A percentile compares a stretch with the other conserved stretches of the same genome.
Evolutionary conservation across 2,113 vertebrate species (phyloP).

Genomic region (Anthoscopus minutus): DNA sequence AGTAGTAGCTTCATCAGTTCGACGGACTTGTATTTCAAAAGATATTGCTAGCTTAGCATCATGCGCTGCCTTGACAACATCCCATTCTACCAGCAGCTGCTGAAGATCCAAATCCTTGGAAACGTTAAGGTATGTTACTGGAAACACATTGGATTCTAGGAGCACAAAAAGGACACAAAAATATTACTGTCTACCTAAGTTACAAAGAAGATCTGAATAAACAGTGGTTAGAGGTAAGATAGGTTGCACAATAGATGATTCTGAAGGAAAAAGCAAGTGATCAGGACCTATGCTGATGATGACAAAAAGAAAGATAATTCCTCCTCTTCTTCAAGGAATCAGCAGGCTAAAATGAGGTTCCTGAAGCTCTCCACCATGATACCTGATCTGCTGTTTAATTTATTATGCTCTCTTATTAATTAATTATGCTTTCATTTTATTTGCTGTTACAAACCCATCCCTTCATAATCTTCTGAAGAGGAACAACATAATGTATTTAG

Average conservation of each 20-base stretch:
- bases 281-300: neutral
- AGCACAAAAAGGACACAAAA: neutral
- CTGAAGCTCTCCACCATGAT: neutral
- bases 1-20: neutral
- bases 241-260: neutral
- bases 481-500: neutral
- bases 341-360: neutral
- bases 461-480: neutral
- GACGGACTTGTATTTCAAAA: constrained; percentile 70
- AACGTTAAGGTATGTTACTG: neutral
- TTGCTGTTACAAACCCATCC: neutral
- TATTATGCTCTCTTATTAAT: no score
- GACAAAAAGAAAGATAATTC: neutral
- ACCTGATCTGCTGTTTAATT: neutral
- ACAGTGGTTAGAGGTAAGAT: neutral
- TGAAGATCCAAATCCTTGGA: constrained; percentile 27
- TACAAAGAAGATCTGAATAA: neutral
- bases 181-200: neutral
- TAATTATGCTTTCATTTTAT: neutral
- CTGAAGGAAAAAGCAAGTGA: neutral
- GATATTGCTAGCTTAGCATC: constrained; percentile 41
- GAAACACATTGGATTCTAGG: constrained; percentile 27
- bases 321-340: neutral
- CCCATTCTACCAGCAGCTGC: constrained; percentile 64
- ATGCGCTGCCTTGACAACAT: neutral